Evolutionary conservation across 2,113 vertebrate genomes (phyloP), one percentile per base, ranked within the genome.

Genomic region (Okapia johnstoni): DNA sequence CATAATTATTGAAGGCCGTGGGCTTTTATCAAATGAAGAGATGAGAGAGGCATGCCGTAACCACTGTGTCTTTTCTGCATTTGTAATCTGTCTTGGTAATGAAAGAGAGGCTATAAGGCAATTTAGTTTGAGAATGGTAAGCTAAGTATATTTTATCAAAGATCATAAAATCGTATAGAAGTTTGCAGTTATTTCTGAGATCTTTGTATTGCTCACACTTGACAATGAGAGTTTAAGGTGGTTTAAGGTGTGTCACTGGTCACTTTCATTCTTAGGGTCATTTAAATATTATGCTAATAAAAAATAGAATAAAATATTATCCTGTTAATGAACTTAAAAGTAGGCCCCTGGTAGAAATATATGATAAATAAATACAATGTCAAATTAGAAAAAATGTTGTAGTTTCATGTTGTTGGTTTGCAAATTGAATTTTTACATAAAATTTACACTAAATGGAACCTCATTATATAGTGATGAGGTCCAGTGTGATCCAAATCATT

Each of bases 371-470:
- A 99, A 99, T 98, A 98, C 95, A 98, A 98, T 97, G 98, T 99
- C 98, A 98, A 96, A 96, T 98, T 97, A 98, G 98, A 98, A 99
- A 99, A 99, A 99, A 99, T 98, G 98, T 99, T 99, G 98, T 98
- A 99, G 98, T 99, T 99, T 99, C 99, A 98, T 99, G 99, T 99
- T 99, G 99, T 99, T 99, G 98, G 98, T 98, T 99, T 99, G 98
- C 99, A 99, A 99, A 99, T 99, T 99, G 98, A 99, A 99, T 99
- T 99, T 99, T 99, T 99, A 99, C 98, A 99, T 99, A 99, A 98
- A 99, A 99, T 99, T 99, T 99, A 99, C 98, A 98, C 99, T 99
- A 98, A 99, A 99, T 99, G 98, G 98, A 99, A 99, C 98, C 98
- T 99, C 98, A 99, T 99, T 99, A 99, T 99, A 98, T 98, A 98